Base-by-base conservation (phyloP, 2,888 invertebrate genomes). In the Phyto melanocephala region DNA sequence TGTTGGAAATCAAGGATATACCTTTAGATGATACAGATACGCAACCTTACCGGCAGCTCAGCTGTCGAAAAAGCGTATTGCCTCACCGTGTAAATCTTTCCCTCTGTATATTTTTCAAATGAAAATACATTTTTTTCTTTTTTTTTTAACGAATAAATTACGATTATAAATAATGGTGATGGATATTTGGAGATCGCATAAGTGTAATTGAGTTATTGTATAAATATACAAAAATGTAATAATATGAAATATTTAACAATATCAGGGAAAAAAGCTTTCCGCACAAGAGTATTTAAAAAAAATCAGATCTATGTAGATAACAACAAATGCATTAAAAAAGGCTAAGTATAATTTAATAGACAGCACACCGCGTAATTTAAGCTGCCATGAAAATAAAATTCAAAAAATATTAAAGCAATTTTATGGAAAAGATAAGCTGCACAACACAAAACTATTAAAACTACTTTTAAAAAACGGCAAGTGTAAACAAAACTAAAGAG, bases 31-130 rank as follows among this genome's bases (percentile, higher is more conserved):
- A 50, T 33, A 82, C 82, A 82, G 54, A 82, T 71, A 82, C 82
- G 82, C 82, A 67, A 50, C 75, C 79, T 82, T 76, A 71, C 79
- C 79, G 71, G 47, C 82, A 82, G 82, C 82, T 79, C 82, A 79
- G 79, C 82, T 82, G 82, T 42, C 70, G 71, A 75, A 82, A 82
- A 82, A 82, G 71, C 82, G 79, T 79, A 78, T 79, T 82, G 82
- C 76, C 58, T 60, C 67, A 71, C 13, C 63, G 13, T 22, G 56
- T 52, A 52, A 62, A 67, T 70, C 68, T 68, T 62, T 52, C 62
- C 63, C 40, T 47, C 65, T 35, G 45, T 68, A 33, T 65, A 54
- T 22, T n/a, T 67, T 60, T 67, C 42, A 40, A 56, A 62, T 45
- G 52, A 45, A 54, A 47, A 47, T 33, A 74, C 6, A 42, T 42